A percentile compares a stretch with the other conserved stretches of the same genome.
These are phyloP conservation scores for Margarornis squamiger DNA, from an alignment of 2,797 vertebrate species.

Conservation along the genomic window DNA sequence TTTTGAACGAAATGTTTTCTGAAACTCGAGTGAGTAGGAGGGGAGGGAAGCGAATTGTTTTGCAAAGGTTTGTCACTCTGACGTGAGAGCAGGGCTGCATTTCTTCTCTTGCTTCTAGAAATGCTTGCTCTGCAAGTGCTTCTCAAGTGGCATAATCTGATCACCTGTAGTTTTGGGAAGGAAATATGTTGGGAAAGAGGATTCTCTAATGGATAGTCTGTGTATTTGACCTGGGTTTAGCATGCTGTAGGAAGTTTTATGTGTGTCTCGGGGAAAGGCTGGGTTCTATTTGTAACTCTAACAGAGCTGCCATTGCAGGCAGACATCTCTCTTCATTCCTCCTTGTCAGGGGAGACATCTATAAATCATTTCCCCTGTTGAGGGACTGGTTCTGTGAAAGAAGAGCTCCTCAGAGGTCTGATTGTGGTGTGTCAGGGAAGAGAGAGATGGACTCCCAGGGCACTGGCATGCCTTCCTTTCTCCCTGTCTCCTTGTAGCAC, in stretches of 20 bases:
- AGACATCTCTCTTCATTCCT: background rate
- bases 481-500: background rate
- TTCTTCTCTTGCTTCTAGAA: background rate
- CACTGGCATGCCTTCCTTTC: background rate
- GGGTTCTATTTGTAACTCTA: constrained; percentile 8
- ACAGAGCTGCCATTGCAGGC: background rate
- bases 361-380: background rate
- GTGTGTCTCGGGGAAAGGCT: background rate
- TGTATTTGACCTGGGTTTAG: background rate
- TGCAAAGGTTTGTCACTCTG: constrained; percentile 32
- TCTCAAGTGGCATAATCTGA: background rate
- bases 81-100: background rate
- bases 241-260: background rate
- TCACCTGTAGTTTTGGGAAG: background rate
- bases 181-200: background rate
- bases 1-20: background rate
- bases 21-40: background rate
- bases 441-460: background rate
- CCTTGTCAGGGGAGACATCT: background rate
- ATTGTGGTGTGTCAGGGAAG: background rate
- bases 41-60: background rate
- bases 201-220: background rate
- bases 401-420: background rate
- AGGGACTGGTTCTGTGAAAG: background rate
- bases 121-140: background rate